phyloP scores from a whole-genome alignment of 2,888 invertebrate species.

The Pterostichus niger region DNA sequence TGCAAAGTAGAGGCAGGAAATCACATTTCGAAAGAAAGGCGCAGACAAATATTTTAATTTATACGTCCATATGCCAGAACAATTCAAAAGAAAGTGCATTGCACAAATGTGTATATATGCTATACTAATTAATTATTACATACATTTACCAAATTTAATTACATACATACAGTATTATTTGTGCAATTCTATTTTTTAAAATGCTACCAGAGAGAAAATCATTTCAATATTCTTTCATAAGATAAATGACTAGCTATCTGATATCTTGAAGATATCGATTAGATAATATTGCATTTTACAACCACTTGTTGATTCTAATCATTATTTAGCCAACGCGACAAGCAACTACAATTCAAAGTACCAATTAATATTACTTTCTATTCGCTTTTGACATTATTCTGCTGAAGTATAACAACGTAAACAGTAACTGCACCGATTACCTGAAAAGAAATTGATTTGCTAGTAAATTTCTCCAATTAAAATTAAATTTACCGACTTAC shows the following conservation, averaged over 20 bases:
- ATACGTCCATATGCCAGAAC: conserved; percentile 28
- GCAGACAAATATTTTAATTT: conserved; percentile 54
- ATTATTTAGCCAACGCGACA: neutral
- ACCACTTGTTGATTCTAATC: neutral
- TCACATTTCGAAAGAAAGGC: conserved; percentile 57
- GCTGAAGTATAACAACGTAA: conserved; percentile 61
- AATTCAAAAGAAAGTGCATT: conserved; percentile 56
- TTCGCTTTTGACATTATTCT: conserved; percentile 55
- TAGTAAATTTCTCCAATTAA: conserved; percentile 1
- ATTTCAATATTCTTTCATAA: too few species aligned
- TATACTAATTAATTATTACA: conserved; percentile 45
- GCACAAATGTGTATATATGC: conserved; percentile 16
- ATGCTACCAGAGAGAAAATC: too few species aligned
- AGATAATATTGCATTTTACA: neutral
- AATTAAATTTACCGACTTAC: conserved; percentile 42
- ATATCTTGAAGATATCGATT: neutral
- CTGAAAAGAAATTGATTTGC: conserved; percentile 34
- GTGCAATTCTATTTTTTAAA: neutral
- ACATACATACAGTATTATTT: neutral
- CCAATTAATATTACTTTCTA: conserved; percentile 1
- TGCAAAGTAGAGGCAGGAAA: conserved; percentile 51
- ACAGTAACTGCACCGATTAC: conserved; percentile 45
- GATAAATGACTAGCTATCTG: too few species aligned
- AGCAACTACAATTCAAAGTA: too few species aligned
- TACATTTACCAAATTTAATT: conserved; percentile 32